Percentiles rank a stretch among this genome's conserved stretches.
phyloP scores from a whole-genome alignment of 2,113 vertebrate genomes.

The Astur gentilis region DNA sequence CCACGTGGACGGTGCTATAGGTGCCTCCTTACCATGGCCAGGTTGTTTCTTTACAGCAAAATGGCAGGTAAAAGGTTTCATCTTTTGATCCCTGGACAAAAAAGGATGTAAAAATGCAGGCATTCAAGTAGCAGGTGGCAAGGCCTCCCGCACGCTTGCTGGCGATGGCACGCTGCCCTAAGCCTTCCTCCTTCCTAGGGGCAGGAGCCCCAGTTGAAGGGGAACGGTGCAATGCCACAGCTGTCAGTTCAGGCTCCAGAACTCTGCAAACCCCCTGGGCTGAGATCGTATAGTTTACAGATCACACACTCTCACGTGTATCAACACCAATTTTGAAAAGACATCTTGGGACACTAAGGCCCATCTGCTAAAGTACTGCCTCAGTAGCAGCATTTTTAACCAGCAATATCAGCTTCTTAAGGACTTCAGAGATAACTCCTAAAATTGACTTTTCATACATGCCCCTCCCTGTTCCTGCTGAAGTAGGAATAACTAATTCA shows the following conservation, averaged over 20 bases:
- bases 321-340: neutral
- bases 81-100: neutral
- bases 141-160: neutral
- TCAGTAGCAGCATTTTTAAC: neutral
- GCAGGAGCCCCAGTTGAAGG: neutral
- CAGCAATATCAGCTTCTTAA: neutral
- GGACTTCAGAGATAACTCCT: neutral
- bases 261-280: neutral
- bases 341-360: neutral
- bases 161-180: rapidly evolving
- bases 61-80: neutral
- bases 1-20: no score
- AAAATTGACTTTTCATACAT: neutral
- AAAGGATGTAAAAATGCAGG: neutral
- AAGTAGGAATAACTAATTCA: neutral
- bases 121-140: neutral
- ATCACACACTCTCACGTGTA: neutral
- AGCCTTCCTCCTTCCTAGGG: rapidly evolving
- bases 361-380: neutral
- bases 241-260: neutral
- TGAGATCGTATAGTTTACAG: rapidly evolving
- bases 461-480: neutral
- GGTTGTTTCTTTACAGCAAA: neutral
- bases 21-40: neutral
- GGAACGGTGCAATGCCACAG: neutral